Evolutionary conservation across 2,113 vertebrate genomes (phyloP).

Genomic region (Nycticryphes semicollaris): DNA sequence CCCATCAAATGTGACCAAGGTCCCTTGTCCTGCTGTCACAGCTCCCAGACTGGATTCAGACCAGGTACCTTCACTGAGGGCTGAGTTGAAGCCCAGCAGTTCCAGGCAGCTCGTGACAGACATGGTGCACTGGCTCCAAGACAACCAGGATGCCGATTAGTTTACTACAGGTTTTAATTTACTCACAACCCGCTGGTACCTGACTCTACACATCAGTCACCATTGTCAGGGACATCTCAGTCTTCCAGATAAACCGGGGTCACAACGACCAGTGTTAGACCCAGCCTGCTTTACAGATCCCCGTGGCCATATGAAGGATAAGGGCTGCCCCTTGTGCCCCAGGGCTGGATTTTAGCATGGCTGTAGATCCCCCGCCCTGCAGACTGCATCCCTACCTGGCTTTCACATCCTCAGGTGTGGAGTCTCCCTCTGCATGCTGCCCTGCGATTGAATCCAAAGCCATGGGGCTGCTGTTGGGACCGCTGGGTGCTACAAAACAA

Average conservation of each 20-base stretch:
- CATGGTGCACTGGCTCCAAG: background rate
- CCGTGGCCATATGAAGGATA: background rate
- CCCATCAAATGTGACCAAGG: background rate
- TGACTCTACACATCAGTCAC: background rate
- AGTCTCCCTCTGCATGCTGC: slow-evolving; percentile 69
- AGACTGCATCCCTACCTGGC: slow-evolving; percentile 70
- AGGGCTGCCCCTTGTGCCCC: background rate
- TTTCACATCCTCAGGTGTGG: slow-evolving; percentile 76
- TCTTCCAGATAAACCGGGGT: background rate
- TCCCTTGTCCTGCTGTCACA: background rate
- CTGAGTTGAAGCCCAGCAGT: background rate
- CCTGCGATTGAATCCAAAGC: slow-evolving; percentile 72
- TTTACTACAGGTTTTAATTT: background rate
- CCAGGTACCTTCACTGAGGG: background rate
- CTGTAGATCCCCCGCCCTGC: background rate
- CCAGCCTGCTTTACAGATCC: background rate
- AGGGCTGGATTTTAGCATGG: background rate
- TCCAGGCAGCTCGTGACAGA: background rate
- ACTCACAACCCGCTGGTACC: background rate
- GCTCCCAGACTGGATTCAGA: background rate
- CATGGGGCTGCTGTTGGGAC: slow-evolving; percentile 71
- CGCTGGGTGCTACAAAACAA: slow-evolving; percentile 58
- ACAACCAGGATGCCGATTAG: background rate
- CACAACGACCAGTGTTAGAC: background rate
- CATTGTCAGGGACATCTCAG: background rate